Percentiles rank a stretch among this genome's conserved stretches.
These are phyloP conservation scores for Hipparchia sbordonii DNA, from an alignment of 2,888 invertebrate species.

Conservation along the genomic window DNA sequence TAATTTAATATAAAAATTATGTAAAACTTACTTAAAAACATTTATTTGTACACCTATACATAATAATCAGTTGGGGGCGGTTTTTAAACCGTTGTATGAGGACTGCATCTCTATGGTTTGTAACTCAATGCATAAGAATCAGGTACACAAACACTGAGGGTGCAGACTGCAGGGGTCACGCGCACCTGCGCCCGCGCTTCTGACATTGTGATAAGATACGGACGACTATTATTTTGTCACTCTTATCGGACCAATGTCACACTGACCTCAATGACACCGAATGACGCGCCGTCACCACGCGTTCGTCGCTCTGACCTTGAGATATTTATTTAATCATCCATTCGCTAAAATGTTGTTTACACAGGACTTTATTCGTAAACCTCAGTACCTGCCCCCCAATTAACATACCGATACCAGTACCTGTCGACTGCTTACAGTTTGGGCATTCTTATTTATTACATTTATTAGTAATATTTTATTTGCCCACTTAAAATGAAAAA, in stretches of 20 bases:
- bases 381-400: constrained; percentile 14
- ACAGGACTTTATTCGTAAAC: constrained; percentile 45
- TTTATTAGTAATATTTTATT: neutral
- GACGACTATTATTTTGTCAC: constrained; percentile 80
- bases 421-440: neutral
- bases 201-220: constrained; percentile 82
- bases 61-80: too few relatives aligned
- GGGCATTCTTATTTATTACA: neutral
- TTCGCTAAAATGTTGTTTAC: constrained; percentile 69
- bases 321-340: constrained; percentile 79
- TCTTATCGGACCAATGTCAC: constrained; percentile 79
- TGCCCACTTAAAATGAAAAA: too few relatives aligned
- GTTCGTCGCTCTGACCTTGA: constrained; percentile 74
- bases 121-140: neutral
- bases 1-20: too few relatives aligned
- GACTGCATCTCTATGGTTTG: too few relatives aligned
- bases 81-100: too few relatives aligned
- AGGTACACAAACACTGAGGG: constrained; percentile 51
- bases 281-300: constrained; percentile 72
- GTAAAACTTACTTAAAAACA: too few relatives aligned
- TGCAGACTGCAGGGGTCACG: constrained; percentile 70
- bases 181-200: constrained; percentile 76
- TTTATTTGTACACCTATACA: too few relatives aligned
- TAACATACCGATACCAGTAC: neutral
- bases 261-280: constrained; percentile 81